These are phyloP conservation scores for Catostylus mosaicus DNA, from an alignment of 30 jellyfish, hydroid and myxozoan species.

Conservation along the genomic window DNA sequence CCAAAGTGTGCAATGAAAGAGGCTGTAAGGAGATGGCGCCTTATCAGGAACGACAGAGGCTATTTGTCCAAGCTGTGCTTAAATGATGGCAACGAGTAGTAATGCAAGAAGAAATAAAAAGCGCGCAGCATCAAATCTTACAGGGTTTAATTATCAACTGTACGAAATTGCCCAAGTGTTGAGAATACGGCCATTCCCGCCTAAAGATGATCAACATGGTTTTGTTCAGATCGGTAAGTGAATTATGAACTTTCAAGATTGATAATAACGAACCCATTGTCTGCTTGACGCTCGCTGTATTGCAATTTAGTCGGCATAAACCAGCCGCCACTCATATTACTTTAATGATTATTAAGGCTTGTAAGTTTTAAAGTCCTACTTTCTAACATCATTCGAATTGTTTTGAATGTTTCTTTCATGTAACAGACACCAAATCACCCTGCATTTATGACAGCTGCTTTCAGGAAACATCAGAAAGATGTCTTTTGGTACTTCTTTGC, in stretches of 20 bases:
- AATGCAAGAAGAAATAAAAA: constrained; percentile 23
- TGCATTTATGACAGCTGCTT: constrained; percentile 27
- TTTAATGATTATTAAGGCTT: too few species aligned
- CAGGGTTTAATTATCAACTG: constrained; percentile 34
- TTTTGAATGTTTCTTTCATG: not conserved
- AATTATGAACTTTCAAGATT: not conserved
- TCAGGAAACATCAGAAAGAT: constrained; percentile 46
- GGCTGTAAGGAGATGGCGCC: too few species aligned
- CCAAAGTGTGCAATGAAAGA: too few species aligned
- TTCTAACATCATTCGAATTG: too few species aligned
- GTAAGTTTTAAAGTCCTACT: too few species aligned
- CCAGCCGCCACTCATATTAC: too few species aligned
- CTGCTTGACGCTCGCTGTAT: not conserved
- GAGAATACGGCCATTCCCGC: constrained; percentile 51
- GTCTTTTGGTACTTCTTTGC: constrained; percentile 53
- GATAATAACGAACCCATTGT: not conserved
- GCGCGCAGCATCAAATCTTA: constrained; percentile 18
- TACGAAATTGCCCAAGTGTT: constrained; percentile 47
- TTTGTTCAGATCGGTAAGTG: constrained; percentile 33
- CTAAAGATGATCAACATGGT: constrained; percentile 13
- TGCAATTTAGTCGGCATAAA: too few species aligned
- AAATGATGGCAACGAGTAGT: constrained; percentile 14
- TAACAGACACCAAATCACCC: constrained; percentile 18
- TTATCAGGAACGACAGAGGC: too few species aligned
- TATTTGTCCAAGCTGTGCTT: too few species aligned